Evolutionary conservation across 2,888 invertebrate species (phyloP).

Genomic region (Allophyes oxyacanthae): DNA sequence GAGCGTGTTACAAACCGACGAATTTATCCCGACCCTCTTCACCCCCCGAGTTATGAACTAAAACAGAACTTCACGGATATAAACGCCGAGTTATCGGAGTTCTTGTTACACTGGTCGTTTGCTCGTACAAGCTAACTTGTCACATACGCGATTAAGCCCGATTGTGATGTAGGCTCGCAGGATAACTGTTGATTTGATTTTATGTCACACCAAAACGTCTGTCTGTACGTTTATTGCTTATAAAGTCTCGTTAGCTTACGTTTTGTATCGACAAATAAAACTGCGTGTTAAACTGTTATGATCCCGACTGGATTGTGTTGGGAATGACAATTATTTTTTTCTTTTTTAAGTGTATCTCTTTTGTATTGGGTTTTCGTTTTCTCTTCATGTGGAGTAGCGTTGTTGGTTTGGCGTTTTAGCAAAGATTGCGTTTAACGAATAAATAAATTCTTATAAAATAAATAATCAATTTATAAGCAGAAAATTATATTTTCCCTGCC

Average conservation of each 20-base stretch:
- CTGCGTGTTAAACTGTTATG: slow-evolving; percentile 84
- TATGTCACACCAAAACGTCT: slow-evolving; percentile 88
- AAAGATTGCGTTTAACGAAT: slow-evolving; percentile 12
- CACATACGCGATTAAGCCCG: slow-evolving; percentile 88
- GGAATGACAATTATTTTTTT: slow-evolving; percentile 73
- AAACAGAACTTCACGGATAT: slow-evolving; percentile 35
- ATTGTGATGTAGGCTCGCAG: slow-evolving; percentile 88
- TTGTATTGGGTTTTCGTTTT: slow-evolving; percentile 58
- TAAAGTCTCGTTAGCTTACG: slow-evolving; percentile 85
- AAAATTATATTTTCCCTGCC: too few species aligned
- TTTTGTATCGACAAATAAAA: slow-evolving; percentile 86
- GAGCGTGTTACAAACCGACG: slow-evolving; percentile 75
- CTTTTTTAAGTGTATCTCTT: slow-evolving; percentile 61
- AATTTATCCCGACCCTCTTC: slow-evolving; percentile 58
- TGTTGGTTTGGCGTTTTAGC: slow-evolving; percentile 3
- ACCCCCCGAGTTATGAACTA: slow-evolving; percentile 54
- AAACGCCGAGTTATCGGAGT: slow-evolving; percentile 59
- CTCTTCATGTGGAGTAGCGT: slow-evolving; percentile 46
- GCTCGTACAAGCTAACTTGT: slow-evolving; percentile 85
- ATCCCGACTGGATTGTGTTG: slow-evolving; percentile 76
- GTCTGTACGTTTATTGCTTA: slow-evolving; percentile 87
- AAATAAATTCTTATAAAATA: too few species aligned
- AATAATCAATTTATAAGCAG: too few species aligned
- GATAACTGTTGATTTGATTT: slow-evolving; percentile 90
- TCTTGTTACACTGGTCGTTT: slow-evolving; percentile 69